A percentile compares a stretch with the other conserved stretches of the same genome.
These are phyloP conservation scores for Catocala fraxini DNA, from an alignment of 2,888 invertebrate species.

Conservation along the genomic window DNA sequence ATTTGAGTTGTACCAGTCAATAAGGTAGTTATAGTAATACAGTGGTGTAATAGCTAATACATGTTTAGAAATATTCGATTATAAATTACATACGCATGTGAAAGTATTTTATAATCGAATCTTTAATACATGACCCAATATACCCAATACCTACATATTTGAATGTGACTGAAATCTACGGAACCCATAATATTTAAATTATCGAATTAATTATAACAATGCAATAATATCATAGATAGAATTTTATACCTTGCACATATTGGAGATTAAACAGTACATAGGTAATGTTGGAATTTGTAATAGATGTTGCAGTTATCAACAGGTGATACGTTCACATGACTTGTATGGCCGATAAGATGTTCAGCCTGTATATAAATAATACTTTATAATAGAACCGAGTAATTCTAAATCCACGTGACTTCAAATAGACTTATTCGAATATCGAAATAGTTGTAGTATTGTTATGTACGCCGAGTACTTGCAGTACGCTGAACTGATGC, in stretches of 20 bases:
- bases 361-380: conserved; percentile 1
- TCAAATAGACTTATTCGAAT: background rate
- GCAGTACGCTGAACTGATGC: no score
- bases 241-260: conserved; percentile 17
- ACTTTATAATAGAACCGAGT: conserved; percentile 1
- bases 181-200: conserved; percentile 25
- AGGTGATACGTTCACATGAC: no score
- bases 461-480: background rate
- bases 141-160: background rate
- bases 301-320: no score
- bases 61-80: no score
- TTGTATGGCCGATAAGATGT: no score
- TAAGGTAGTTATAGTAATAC: no score
- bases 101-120: no score
- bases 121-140: no score
- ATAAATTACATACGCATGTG: no score
- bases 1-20: no score
- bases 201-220: conserved; percentile 39
- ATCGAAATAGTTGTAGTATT: background rate
- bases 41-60: no score
- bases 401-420: background rate
- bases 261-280: conserved; percentile 17
- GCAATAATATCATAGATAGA: conserved; percentile 31
- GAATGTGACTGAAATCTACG: conserved; percentile 30
- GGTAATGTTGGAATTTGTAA: conserved; percentile 10